Percentiles rank a stretch among this genome's conserved stretches.
Evolutionary conservation across 2,113 vertebrate genomes (phyloP).

Genomic region (Donacobius atricapilla): DNA sequence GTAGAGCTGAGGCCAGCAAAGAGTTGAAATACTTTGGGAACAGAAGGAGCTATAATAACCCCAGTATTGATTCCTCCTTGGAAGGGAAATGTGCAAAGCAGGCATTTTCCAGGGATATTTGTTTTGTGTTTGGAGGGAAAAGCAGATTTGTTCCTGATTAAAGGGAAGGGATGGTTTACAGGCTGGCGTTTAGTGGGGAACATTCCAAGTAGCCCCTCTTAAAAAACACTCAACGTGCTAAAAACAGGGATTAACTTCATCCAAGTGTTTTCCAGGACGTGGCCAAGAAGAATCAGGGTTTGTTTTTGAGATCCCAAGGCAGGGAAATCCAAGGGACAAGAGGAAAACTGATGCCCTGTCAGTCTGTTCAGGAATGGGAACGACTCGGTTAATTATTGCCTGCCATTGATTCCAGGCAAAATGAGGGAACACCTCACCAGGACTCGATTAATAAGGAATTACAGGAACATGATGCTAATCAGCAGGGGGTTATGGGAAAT

Average conservation of each 20-base stretch:
- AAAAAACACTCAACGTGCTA: background rate
- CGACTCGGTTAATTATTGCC: constrained; percentile 43
- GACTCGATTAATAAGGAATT: constrained; percentile 55
- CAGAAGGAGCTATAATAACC: constrained; percentile 64
- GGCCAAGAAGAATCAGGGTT: background rate
- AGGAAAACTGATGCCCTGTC: background rate
- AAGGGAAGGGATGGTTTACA: constrained; percentile 9
- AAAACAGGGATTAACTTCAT: background rate
- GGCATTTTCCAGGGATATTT: constrained; percentile 57
- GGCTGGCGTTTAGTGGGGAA: background rate
- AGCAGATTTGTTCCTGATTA: constrained; percentile 53
- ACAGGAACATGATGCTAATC: constrained; percentile 63
- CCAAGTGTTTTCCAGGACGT: background rate
- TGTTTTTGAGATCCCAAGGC: background rate
- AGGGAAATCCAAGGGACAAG: background rate
- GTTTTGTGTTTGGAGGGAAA: constrained; percentile 49
- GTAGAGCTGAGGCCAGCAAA: constrained; percentile 63
- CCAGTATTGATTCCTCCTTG: constrained; percentile 55
- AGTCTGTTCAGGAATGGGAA: background rate
- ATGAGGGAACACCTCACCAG: constrained; percentile 20
- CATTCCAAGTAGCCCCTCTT: background rate
- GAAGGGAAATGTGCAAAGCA: constrained; percentile 63
- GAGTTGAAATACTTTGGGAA: constrained; percentile 59
- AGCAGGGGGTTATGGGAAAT: constrained; percentile 64
- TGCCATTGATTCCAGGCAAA: constrained; percentile 47